Evolutionary conservation across 2,888 invertebrate genomes (phyloP).

Genomic region (Spatulosminthurus flaviceps): DNA sequence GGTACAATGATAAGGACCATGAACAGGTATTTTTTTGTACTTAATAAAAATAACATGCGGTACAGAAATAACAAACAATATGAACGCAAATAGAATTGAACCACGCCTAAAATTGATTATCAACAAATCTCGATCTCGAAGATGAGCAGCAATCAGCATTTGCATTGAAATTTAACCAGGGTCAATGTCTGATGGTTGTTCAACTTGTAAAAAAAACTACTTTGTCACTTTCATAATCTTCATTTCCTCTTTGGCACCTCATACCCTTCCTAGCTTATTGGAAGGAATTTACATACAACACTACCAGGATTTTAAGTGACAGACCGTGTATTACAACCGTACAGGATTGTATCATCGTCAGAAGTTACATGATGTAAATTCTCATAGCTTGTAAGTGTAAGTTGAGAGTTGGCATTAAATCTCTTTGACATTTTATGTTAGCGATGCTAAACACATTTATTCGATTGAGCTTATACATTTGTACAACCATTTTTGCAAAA

Average conservation of each 20-base stretch:
- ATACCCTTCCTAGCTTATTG: not conserved
- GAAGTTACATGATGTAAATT: too few relatives aligned
- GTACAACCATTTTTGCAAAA: too few relatives aligned
- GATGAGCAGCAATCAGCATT: not conserved
- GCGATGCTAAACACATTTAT: too few relatives aligned
- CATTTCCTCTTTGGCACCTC: not conserved
- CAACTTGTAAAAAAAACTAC: not conserved
- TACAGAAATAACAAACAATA: not conserved
- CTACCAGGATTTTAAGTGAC: too few relatives aligned
- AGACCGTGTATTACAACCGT: too few relatives aligned
- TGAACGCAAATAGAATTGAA: not conserved
- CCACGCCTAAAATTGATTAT: slow-evolving; percentile 12
- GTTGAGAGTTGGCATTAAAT: too few relatives aligned
- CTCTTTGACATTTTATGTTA: too few relatives aligned
- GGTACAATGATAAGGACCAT: not conserved
- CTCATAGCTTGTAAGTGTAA: too few relatives aligned
- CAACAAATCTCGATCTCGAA: not conserved
- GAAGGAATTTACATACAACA: too few relatives aligned
- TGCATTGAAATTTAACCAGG: slow-evolving; percentile 15
- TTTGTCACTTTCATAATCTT: not conserved
- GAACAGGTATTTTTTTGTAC: not conserved
- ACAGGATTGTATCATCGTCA: too few relatives aligned
- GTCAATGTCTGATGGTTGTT: slow-evolving; percentile 42
- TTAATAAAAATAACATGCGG: not conserved
- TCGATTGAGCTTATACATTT: too few relatives aligned